Conservation (phyloP, 2,797 vertebrate genomes). For the Peromyscus nudipes region DNA sequence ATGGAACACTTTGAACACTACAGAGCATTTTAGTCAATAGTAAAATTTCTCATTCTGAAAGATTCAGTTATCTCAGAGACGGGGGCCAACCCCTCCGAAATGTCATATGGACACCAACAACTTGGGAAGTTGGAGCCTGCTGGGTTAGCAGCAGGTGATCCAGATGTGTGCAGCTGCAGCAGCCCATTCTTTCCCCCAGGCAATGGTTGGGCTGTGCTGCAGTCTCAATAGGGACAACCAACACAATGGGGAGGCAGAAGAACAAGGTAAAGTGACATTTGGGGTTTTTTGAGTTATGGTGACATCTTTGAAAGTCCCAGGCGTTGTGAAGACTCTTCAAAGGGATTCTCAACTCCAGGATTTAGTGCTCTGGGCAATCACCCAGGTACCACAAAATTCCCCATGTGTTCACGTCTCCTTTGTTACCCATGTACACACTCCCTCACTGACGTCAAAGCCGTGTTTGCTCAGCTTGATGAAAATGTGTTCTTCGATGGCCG, state of each 20-base stretch:
- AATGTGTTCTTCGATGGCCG: constrained; percentile 70
- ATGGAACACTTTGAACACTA: not conserved
- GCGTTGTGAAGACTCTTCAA: constrained; percentile 79
- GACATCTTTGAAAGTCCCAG: constrained; percentile 81
- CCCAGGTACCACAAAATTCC: constrained; percentile 81
- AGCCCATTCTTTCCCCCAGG: constrained; percentile 23
- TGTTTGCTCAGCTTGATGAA: constrained; percentile 82
- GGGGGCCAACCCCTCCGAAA: constrained; percentile 49
- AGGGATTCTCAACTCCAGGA: constrained; percentile 60
- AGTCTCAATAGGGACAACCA: constrained; percentile 53
- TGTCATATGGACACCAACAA: constrained; percentile 51
- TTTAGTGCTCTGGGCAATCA: constrained; percentile 75
- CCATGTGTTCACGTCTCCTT: constrained; percentile 70
- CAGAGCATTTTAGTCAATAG: constrained; percentile 55
- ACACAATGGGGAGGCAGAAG: constrained; percentile 70
- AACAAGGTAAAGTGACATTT: constrained; percentile 80
- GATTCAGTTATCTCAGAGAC: constrained; percentile 22
- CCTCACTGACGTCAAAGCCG: constrained; percentile 73
- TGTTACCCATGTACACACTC: constrained; percentile 72
- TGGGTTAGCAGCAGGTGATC: constrained; percentile 77
- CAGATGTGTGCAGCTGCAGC: constrained; percentile 78
- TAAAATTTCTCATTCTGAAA: constrained; percentile 55
- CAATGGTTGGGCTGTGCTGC: constrained; percentile 47
- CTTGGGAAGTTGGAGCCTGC: constrained; percentile 38
- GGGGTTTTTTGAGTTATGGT: constrained; percentile 76